These are phyloP conservation scores for Macrophya annulata DNA, from an alignment of 2,888 invertebrate species.

Conservation along the genomic window DNA sequence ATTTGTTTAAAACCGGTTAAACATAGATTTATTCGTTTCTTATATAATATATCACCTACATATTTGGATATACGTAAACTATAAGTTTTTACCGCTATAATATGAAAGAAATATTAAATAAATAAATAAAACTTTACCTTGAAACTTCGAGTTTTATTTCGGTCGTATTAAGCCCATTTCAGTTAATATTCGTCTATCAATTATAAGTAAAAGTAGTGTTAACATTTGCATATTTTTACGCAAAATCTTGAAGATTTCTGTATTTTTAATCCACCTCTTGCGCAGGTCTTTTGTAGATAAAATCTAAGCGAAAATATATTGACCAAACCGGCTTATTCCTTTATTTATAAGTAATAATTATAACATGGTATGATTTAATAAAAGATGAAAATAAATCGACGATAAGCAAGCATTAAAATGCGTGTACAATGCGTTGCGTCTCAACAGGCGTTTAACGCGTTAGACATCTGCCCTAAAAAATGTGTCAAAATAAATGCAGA, in stretches of 20 bases:
- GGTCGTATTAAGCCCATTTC: not conserved
- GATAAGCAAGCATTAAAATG: not conserved
- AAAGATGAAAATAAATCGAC: not conserved
- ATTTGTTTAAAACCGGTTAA: not conserved
- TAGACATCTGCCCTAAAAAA: not conserved
- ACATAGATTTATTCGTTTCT: not conserved
- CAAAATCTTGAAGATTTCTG: not conserved
- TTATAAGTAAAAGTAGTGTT: not conserved
- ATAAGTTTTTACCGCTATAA: not conserved
- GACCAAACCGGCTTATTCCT: not conserved
- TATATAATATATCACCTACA: not conserved
- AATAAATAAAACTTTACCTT: not conserved
- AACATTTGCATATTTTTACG: not conserved
- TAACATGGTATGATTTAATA: not conserved
- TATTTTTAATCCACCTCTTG: not conserved
- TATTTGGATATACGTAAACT: not conserved
- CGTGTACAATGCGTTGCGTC: slow-evolving; percentile 1
- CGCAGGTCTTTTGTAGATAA: not conserved
- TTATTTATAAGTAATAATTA: not conserved
- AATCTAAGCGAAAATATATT: not conserved
- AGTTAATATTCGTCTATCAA: not conserved
- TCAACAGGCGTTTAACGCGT: slow-evolving; percentile 1
- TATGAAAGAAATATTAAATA: not conserved
- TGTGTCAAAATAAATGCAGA: slow-evolving; percentile 8
- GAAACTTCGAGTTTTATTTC: slow-evolving; percentile 4